A percentile compares a stretch with the other conserved stretches of the same genome.
Conservation (phyloP, 1,140 invertebrate species). For the Papilio helenus region DNA sequence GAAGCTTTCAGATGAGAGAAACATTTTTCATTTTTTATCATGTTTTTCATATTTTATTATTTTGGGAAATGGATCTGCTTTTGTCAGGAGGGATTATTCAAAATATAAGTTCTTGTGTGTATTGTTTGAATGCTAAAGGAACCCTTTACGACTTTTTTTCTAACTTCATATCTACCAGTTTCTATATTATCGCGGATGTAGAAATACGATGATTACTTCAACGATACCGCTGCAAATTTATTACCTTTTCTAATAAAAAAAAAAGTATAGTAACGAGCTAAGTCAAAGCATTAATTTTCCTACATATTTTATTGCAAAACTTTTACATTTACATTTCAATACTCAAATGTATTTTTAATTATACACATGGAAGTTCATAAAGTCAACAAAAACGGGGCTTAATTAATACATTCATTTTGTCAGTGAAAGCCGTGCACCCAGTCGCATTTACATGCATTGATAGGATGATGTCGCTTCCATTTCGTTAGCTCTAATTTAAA, state of each 20-base stretch:
- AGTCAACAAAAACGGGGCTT: background rate
- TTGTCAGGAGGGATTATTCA: conserved; percentile 9
- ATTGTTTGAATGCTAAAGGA: background rate
- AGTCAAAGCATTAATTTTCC: no score
- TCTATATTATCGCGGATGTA: no score
- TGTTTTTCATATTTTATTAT: conserved; percentile 31
- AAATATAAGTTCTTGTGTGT: background rate
- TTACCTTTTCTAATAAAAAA: no score
- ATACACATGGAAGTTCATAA: background rate
- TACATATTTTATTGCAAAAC: background rate
- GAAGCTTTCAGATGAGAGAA: conserved; percentile 38
- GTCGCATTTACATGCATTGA: conserved; percentile 17
- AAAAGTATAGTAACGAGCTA: no score
- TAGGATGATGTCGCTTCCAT: conserved; percentile 21
- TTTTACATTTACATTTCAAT: background rate
- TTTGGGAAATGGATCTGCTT: conserved; percentile 21
- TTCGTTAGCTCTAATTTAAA: conserved; percentile 24
- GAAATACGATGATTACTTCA: no score
- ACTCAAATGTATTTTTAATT: background rate
- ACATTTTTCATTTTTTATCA: conserved; percentile 41
- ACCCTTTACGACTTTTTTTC: no score
- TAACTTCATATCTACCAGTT: no score
- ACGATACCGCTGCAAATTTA: no score
- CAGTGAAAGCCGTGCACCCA: background rate
- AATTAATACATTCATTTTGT: conserved; percentile 4